phyloP scores from a whole-genome alignment of 2,888 invertebrate species.

The Xestia c-nigrum region DNA sequence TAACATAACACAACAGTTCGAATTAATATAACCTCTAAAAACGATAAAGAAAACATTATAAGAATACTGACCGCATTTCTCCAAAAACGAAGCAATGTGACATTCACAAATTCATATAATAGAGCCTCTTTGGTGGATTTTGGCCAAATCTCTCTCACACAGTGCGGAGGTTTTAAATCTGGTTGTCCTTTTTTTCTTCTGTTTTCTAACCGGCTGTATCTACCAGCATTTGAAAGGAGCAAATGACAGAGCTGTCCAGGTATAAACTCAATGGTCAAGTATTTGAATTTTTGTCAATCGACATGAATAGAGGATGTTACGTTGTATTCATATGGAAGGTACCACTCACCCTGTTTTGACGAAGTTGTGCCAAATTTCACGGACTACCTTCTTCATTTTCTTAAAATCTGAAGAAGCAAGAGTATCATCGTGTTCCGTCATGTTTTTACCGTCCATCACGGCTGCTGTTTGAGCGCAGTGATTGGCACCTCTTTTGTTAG shows the following conservation, averaged over 20 bases:
- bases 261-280: too few species aligned
- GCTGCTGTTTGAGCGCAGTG: constrained; percentile 73
- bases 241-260: too few species aligned
- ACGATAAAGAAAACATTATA: background rate
- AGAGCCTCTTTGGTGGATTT: background rate
- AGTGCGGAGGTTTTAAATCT: background rate
- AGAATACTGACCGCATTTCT: background rate
- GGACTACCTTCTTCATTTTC: constrained; percentile 62
- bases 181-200: too few species aligned
- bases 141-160: background rate
- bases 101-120: background rate
- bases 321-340: background rate
- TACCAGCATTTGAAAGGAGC: too few species aligned
- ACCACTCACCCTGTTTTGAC: constrained; percentile 73
- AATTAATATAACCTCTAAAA: background rate
- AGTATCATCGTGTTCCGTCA: constrained; percentile 24
- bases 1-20: background rate
- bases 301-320: background rate
- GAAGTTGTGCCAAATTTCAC: constrained; percentile 74
- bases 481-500: constrained; percentile 65
- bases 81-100: background rate
- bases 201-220: too few species aligned
- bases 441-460: constrained; percentile 51
- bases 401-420: constrained; percentile 57
- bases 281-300: background rate